These are phyloP conservation scores for Carposina sasakii DNA, from an alignment of 1,140 invertebrate species.

Conservation along the genomic window DNA sequence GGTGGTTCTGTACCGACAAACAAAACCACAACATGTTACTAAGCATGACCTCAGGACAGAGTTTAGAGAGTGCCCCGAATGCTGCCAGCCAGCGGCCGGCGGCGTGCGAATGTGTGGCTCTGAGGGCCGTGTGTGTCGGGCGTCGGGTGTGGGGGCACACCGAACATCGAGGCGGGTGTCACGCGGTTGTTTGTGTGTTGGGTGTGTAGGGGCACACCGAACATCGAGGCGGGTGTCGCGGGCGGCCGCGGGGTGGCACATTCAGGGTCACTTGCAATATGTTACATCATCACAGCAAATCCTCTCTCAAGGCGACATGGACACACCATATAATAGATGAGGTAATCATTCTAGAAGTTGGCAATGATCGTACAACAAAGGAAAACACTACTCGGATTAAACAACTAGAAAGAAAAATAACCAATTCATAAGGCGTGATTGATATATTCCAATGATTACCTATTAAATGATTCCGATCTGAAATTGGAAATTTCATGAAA, in stretches of 20 bases:
- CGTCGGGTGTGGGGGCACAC: too few relatives aligned
- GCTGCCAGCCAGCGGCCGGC: background rate
- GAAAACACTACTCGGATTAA: conserved; percentile 50
- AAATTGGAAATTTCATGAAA: conserved; percentile 69
- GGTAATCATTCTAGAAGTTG: conserved; percentile 41
- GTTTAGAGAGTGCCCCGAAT: background rate
- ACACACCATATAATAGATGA: conserved; percentile 42
- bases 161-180: too few relatives aligned
- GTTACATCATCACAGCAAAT: conserved; percentile 6
- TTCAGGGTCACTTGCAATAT: background rate
- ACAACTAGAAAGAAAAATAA: conserved; percentile 54
- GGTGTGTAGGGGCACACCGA: too few relatives aligned
- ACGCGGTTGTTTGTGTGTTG: too few relatives aligned
- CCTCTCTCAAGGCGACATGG: conserved; percentile 30
- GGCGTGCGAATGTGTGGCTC: background rate
- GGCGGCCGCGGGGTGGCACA: background rate
- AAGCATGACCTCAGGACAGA: conserved; percentile 42
- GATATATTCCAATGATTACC: conserved; percentile 66
- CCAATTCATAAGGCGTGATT: conserved; percentile 37
- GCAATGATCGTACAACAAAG: conserved; percentile 44
- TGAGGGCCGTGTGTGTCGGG: too few relatives aligned
- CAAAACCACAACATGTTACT: conserved; percentile 63
- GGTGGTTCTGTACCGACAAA: conserved; percentile 69
- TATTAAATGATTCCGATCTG: conserved; percentile 74
- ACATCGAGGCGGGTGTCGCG: background rate